Evolutionary conservation across 2,888 invertebrate genomes (phyloP).

Genomic region (Drosophila vallismaia): DNA sequence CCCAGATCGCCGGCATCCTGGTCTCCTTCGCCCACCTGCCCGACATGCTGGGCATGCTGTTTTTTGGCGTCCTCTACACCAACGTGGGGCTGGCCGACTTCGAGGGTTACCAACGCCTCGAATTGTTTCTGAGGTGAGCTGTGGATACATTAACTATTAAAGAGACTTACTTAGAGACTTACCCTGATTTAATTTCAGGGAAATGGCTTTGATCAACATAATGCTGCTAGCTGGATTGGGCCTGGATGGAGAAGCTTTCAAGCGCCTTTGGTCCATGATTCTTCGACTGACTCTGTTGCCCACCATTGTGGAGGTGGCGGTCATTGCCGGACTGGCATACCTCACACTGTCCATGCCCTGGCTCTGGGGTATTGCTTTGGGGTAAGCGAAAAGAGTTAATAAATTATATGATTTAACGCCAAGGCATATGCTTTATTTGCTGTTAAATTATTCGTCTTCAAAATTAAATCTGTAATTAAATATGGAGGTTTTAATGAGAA

Average conservation of each 20-base stretch:
- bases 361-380: slow-evolving; percentile 86
- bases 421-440: too few relatives aligned
- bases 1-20: slow-evolving; percentile 81
- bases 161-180: too few relatives aligned
- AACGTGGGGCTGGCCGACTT: slow-evolving; percentile 85
- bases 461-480: not conserved
- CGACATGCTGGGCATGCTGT: slow-evolving; percentile 87
- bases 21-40: slow-evolving; percentile 82
- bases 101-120: slow-evolving; percentile 84
- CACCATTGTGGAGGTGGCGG: slow-evolving; percentile 86
- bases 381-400: slow-evolving; percentile 81
- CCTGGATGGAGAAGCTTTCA: slow-evolving; percentile 86
- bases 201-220: slow-evolving; percentile 87
- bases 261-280: slow-evolving; percentile 85
- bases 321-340: slow-evolving; percentile 85
- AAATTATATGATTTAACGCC: not conserved
- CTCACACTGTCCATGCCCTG: slow-evolving; percentile 86
- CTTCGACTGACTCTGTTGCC: slow-evolving; percentile 86
- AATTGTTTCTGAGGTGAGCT: slow-evolving; percentile 84
- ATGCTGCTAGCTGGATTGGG: slow-evolving; percentile 88
- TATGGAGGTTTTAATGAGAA: not conserved
- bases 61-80: slow-evolving; percentile 86
- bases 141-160: not conserved
- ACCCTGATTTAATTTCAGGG: slow-evolving; percentile 81
- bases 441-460: not conserved